These are phyloP conservation scores for Emydura subglobosa DNA, from an alignment of 2,113 vertebrate species.

Conservation along the genomic window DNA sequence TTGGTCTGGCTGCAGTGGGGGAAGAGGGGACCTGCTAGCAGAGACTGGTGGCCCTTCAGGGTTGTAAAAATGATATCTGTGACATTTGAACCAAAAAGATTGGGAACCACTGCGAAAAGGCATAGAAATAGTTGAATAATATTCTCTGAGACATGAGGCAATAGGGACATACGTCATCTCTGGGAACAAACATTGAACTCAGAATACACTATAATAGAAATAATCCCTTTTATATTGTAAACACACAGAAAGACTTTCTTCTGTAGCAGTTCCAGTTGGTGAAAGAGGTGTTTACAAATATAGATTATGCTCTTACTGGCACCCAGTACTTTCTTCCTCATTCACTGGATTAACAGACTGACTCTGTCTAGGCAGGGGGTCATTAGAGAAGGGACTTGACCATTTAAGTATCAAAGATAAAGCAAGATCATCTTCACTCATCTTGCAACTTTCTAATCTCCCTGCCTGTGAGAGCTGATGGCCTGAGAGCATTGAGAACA, in stretches of 20 bases:
- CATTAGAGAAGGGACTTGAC: neutral
- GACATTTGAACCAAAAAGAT: no score
- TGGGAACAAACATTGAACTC: neutral
- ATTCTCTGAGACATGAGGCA: neutral
- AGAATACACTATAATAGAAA: neutral
- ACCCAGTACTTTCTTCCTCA: neutral
- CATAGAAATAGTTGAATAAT: neutral
- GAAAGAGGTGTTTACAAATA: neutral
- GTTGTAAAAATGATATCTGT: no score
- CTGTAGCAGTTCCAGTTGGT: neutral
- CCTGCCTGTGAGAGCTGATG: neutral
- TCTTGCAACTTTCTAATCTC: constrained; percentile 52
- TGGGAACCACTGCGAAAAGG: no score
- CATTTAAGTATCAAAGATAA: neutral
- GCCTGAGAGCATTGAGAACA: constrained; percentile 31
- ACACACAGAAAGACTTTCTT: neutral
- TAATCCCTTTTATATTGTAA: neutral
- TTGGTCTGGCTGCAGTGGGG: no score
- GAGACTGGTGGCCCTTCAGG: no score
- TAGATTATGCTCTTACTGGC: neutral
- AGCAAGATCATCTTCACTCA: neutral
- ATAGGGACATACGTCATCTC: neutral
- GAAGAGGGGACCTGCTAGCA: no score
- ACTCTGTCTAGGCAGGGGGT: neutral
- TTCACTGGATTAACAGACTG: neutral